Base-by-base conservation (phyloP, 1,140 invertebrate genomes). In the Ips nitidus region DNA sequence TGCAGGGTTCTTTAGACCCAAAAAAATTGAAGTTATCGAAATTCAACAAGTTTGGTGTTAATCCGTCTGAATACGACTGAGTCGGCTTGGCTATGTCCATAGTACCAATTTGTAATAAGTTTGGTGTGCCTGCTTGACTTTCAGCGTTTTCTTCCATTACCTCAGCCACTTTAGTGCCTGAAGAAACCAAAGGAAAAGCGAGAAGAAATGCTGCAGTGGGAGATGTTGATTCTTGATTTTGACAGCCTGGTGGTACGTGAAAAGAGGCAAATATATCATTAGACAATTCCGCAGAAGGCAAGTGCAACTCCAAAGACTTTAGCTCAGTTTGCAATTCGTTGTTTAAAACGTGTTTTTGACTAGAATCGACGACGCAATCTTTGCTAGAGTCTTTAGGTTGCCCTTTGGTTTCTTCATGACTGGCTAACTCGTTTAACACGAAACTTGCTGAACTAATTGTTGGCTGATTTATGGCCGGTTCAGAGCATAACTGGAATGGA, bases 121-220 rank as follows among this genome's bases (percentile, higher is more conserved):
- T 87, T 36, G 86, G 85, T n/a, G 82, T 81, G 5, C 77, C 78
- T 56, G 79, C 74, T 36, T 84, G 83, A 47, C 84, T 85, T 60
- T 87, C 84, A 63, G 83, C 82, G 61, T 83, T 83, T 60, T 85
- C 84, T 57, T 85, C 85, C 1, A 86, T 74, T 1, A 86, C 84
- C 71, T 87, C 86, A 1, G 84, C 82, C 62, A 84, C 86, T 78
- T 83, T 83, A 36, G 76, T 73, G 5, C 84, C 84, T 52, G 82
- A 85, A 1, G 87, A 88, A 1, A 91, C 90, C 7, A 91, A 79
- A 1, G 90, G 90, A 74, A 92, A 92, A 4, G 90, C 88, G 79
- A 90, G 85, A 36, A 92, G 79, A 77, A 91, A 91, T 4, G 90
- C 90, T 39, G 89, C 90, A 5, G 90, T 92, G 6, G 90, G 90